These are phyloP conservation scores for Atherinomorus stipes DNA, from an alignment of 2,113 vertebrate species.

Conservation along the genomic window DNA sequence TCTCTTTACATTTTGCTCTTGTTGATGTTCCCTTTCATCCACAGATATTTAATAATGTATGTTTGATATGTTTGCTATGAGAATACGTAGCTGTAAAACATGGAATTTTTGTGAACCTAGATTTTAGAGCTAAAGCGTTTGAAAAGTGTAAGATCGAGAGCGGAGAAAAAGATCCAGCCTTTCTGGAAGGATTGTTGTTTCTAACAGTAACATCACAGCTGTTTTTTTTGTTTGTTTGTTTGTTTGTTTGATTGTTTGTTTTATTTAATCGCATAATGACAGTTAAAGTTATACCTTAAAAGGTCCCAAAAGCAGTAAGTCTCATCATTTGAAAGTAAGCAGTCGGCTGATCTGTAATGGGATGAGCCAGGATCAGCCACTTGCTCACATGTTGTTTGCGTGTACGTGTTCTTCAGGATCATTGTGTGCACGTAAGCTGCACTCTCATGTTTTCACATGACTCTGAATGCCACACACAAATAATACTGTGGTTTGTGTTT, in stretches of 20 bases:
- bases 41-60: no score
- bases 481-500: slow-evolving; percentile 14
- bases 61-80: no score
- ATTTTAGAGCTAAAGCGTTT: no score
- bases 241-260: no score
- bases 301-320: background rate
- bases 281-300: background rate
- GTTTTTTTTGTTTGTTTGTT: background rate
- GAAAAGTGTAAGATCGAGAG: no score
- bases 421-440: background rate
- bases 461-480: background rate
- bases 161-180: background rate
- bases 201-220: background rate
- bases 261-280: background rate
- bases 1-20: no score
- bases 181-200: background rate
- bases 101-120: no score
- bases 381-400: slow-evolving; percentile 33
- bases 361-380: slow-evolving; percentile 48
- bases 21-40: no score
- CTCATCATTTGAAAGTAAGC: slow-evolving; percentile 21
- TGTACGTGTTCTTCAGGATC: background rate
- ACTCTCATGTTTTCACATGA: slow-evolving; percentile 2
- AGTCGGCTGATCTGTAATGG: slow-evolving; percentile 52
- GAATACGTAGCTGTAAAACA: no score